Base-by-base conservation (phyloP, 2,888 invertebrate genomes). In the Nemapogon koenigi region DNA sequence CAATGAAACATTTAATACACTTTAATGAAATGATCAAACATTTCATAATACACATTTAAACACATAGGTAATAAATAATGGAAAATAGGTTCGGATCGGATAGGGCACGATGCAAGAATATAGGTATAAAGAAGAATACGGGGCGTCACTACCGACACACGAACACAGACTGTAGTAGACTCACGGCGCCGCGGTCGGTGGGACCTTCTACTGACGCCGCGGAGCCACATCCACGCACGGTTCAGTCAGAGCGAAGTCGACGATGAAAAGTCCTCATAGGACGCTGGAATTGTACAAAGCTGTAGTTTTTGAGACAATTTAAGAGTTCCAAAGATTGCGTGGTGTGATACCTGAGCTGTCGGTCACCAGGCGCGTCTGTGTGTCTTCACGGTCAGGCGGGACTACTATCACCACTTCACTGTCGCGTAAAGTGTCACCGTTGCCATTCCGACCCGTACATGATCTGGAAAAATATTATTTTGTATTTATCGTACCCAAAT, bases 261-360 rank as follows among this genome's bases (percentile, higher is more conserved):
- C 70, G 85, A 85, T 63, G 85, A 85, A 81, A 83, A 85, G 76
- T 84, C 85, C 81, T 85, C 85, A 81, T 81, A 84, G 72, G 85
- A 84, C 79, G 84, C 85, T 85, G 85, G 81, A 84, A 84, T 71
- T 73, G 27, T 16, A 22, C 28, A 37, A 37, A 37, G 10, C 17
- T 28, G 16, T 37, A 27, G 28, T 37, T 10, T 30, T 30, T n/a
- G n/a, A n/a, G n/a, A n/a, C n/a, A n/a, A n/a, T n/a, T n/a, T n/a
- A n/a, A n/a, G n/a, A n/a, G n/a, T n/a, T n/a, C n/a, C 39, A 36
- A 41, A 26, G 31, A 41, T 41, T 41, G 36, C 36, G 38, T 18
- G 36, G 37, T 36, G 36, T 39, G 35, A 41, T 41, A 86, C 86
- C 85, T 70, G 86, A 85, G 68, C 84, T 85, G 65, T 85, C 85